phyloP scores from a whole-genome alignment of 2,113 vertebrate species.

The Larimichthys polyactis region DNA sequence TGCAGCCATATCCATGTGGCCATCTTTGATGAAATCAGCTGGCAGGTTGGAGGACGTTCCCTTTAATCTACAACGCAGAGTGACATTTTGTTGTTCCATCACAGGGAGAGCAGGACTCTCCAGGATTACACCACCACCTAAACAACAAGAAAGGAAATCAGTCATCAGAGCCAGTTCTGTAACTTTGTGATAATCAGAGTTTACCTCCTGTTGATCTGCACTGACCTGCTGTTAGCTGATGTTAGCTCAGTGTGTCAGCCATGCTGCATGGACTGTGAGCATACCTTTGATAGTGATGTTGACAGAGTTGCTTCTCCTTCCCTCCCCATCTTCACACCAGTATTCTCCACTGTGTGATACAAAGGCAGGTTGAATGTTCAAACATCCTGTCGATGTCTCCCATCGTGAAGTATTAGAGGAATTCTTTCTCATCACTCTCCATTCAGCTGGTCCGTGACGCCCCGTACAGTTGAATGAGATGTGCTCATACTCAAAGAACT shows the following conservation, averaged over 20 bases:
- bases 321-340: constrained; percentile 12
- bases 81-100: not conserved
- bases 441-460: not conserved
- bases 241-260: no score
- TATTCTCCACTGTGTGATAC: constrained; percentile 7
- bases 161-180: no score
- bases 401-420: not conserved
- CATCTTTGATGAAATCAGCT: constrained; percentile 43
- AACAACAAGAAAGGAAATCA: not conserved
- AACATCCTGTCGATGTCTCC: not conserved
- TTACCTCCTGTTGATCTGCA: no score
- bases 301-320: constrained; percentile 5
- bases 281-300: constrained; percentile 8
- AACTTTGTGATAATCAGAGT: no score
- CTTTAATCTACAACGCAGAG: not conserved
- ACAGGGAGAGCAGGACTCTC: constrained; percentile 26
- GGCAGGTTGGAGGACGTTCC: rapidly evolving
- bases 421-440: not conserved
- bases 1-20: not conserved
- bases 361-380: not conserved
- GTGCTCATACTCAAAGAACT: constrained; percentile 18
- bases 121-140: not conserved
- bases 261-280: no score
- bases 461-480: not conserved
- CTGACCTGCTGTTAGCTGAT: no score